Conservation (phyloP, 2,797 vertebrate species). For the Pipistrellus pipistrellus region DNA sequence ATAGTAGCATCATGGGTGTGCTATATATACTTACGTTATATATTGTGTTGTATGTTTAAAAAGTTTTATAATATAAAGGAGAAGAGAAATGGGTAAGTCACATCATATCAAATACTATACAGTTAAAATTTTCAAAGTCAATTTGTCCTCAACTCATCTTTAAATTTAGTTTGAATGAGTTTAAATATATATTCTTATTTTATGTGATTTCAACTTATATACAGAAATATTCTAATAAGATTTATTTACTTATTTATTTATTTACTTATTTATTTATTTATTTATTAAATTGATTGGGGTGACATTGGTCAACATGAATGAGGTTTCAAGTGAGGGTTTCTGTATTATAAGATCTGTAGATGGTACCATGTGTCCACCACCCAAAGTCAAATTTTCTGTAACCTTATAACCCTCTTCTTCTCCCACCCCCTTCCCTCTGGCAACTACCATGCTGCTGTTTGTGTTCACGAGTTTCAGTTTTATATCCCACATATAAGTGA, state of each 20-base stretch:
- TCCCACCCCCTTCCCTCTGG: too few relatives aligned
- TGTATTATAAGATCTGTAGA: too few relatives aligned
- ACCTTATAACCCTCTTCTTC: too few relatives aligned
- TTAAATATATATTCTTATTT: slow-evolving; percentile 38
- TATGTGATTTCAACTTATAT: slow-evolving; percentile 36
- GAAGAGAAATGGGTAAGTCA: not conserved
- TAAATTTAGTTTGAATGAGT: slow-evolving; percentile 41
- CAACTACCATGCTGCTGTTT: too few relatives aligned
- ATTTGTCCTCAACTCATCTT: not conserved
- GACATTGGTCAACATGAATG: too few relatives aligned
- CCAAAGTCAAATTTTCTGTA: too few relatives aligned
- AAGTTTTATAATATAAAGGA: not conserved
- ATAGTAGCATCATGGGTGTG: not conserved
- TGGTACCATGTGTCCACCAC: too few relatives aligned
- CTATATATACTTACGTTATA: not conserved
- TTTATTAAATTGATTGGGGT: not conserved
- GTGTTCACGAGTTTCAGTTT: too few relatives aligned
- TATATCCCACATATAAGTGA: too few relatives aligned
- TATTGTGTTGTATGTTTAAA: slow-evolving; percentile 24
- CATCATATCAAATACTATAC: not conserved
- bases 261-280: too few relatives aligned
- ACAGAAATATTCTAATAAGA: slow-evolving; percentile 34
- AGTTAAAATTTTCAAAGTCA: not conserved
- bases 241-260: not conserved
- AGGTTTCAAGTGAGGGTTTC: too few relatives aligned